A percentile compares a stretch with the other conserved stretches of the same genome.
Evolutionary conservation across 2,797 vertebrate genomes (phyloP).

Genomic region (Cheirogaleus major): DNA sequence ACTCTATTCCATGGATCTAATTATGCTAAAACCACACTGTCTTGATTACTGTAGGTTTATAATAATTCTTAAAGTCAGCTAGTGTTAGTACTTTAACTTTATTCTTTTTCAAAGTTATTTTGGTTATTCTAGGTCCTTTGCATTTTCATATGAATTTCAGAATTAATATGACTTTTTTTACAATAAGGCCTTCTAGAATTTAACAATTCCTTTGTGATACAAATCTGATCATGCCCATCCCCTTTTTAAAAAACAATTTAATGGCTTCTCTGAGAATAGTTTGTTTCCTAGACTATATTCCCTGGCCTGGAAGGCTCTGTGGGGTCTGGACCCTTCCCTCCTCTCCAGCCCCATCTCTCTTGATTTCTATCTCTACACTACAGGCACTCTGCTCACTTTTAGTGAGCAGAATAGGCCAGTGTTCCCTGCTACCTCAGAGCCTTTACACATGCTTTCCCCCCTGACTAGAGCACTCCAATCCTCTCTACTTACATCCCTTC

Average conservation of each 20-base stretch:
- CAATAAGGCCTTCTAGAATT: conserved; percentile 39
- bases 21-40: conserved; percentile 40
- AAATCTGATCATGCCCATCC: background rate
- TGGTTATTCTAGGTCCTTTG: conserved; percentile 32
- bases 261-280: background rate
- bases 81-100: conserved; percentile 35
- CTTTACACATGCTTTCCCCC: background rate
- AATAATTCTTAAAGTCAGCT: conserved; percentile 56
- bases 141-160: conserved; percentile 50
- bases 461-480: background rate
- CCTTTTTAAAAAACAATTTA: background rate
- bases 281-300: background rate
- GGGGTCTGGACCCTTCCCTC: background rate
- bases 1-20: conserved; percentile 16
- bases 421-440: background rate
- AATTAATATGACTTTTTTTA: conserved; percentile 27
- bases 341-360: background rate
- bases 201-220: background rate
- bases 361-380: background rate
- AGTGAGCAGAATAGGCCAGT: background rate
- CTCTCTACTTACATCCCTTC: background rate
- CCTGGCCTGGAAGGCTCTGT: background rate
- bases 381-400: background rate
- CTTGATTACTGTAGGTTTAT: conserved; percentile 61
- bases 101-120: conserved; percentile 59